Base-by-base conservation (phyloP, 2,888 invertebrate species). In the Tipula confusa region DNA sequence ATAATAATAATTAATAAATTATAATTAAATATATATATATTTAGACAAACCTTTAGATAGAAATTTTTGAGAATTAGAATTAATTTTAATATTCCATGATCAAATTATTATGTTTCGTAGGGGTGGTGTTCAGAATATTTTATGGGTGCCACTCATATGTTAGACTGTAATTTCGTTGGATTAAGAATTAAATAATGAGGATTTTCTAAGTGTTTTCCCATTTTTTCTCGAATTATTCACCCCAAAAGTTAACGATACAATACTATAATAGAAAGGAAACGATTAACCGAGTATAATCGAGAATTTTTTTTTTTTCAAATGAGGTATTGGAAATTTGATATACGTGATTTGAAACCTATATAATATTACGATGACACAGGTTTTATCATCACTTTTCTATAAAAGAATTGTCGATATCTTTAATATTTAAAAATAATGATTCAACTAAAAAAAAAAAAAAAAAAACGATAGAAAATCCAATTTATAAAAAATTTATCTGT, bases 41-140 rank as follows among this genome's bases (percentile, higher is more conserved):
- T 64, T 64, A 64, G 64, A 24, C 18, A 9, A 64, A 64, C 24
- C 64, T 64, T 64, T 64, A 64, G 64, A 64, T 64, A 64, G 64
- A 64, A 64, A 24, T 64, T 64, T 64, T 64, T 64, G 64, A 64
- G 64, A 64, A 24, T 64, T 64, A 64, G 64, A 64, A 64, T 24
- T 64, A 64, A 64, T 64, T 64, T 24, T 64, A 64, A 64, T 64
- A 64, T 64, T 64, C 64, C 24, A 64, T 9, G 64, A 64, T 64
- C 24, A 64, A n/a, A n/a, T n/a, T 64, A 64, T 64, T 64, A n/a
- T 64, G 24, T 64, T 64, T 24, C 24, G 64, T 64, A 64, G 64
- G 24, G 18, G 24, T 64, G 64, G 64, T 64, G 24, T 64, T 24
- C 24, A 64, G 9, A 64, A 64, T 64, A 64, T 24, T 24, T 64